Conservation (phyloP, 2,113 vertebrate species). For the Serilophus lunatus region DNA sequence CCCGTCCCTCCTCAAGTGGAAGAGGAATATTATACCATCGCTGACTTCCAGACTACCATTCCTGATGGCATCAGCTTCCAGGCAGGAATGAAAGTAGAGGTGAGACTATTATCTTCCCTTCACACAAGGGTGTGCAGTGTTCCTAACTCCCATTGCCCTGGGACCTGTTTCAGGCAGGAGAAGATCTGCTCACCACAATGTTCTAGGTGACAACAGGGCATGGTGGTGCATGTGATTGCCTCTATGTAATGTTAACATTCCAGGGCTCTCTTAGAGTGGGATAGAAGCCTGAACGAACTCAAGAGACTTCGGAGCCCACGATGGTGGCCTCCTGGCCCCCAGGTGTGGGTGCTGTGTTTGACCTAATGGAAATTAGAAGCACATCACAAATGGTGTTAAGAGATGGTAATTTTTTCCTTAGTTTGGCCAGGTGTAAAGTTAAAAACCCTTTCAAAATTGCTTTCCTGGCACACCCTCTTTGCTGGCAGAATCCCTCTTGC, state of each 20-base stretch:
- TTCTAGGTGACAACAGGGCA: background rate
- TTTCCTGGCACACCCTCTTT: background rate
- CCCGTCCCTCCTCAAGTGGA: slow-evolving; percentile 93
- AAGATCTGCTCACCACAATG: background rate
- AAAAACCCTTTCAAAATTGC: background rate
- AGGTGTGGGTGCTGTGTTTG: background rate
- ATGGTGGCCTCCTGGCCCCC: background rate
- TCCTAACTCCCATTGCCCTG: background rate
- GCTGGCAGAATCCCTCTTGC: background rate
- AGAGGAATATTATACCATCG: slow-evolving; percentile 97
- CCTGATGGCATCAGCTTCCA: slow-evolving; percentile 98
- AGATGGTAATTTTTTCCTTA: background rate
- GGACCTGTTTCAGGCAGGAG: background rate
- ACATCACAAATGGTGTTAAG: background rate
- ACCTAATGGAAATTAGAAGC: background rate
- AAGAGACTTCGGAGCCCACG: background rate
- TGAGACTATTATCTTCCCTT: slow-evolving; percentile 50
- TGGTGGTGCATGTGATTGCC: background rate
- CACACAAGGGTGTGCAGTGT: background rate
- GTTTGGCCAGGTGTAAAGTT: background rate
- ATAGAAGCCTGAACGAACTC: background rate
- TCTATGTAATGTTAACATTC: background rate
- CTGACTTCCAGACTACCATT: slow-evolving; percentile 97
- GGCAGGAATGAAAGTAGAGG: slow-evolving; percentile 96
- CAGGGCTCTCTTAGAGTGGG: background rate